Evolutionary conservation across 1,140 invertebrate species (phyloP).

Genomic region (Rhyacophila brunnea): DNA sequence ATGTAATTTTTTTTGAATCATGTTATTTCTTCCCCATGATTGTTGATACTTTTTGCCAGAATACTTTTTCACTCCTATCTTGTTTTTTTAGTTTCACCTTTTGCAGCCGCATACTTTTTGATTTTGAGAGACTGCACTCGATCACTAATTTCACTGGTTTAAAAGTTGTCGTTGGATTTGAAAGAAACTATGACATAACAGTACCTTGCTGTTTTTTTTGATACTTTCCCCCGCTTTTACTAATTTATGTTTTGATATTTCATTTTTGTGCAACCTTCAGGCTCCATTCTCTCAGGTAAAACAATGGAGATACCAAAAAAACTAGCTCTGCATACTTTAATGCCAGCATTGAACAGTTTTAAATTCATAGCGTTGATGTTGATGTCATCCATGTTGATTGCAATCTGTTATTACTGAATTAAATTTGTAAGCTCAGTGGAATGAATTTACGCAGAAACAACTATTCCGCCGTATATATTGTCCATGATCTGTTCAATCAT

Average conservation of each 20-base stretch:
- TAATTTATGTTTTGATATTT: slow-evolving; percentile 38
- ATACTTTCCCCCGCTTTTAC: slow-evolving; percentile 26
- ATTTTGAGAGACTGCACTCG: slow-evolving; percentile 30
- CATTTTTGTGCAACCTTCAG: slow-evolving; percentile 59
- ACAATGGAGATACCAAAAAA: slow-evolving; percentile 37
- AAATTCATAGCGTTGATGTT: slow-evolving; percentile 23
- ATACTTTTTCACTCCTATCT: slow-evolving; percentile 7
- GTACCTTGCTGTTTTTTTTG: too few relatives aligned
- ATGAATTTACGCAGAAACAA: slow-evolving; percentile 18
- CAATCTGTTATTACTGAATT: slow-evolving; percentile 23
- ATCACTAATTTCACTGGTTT: slow-evolving; percentile 22
- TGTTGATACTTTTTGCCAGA: too few relatives aligned
- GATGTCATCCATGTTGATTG: slow-evolving; percentile 31
- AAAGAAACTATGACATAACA: too few relatives aligned
- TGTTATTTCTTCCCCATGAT: slow-evolving; percentile 4
- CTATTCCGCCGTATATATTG: slow-evolving; percentile 16
- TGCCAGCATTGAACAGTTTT: slow-evolving; percentile 21
- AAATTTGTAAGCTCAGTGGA: slow-evolving; percentile 20
- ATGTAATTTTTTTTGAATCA: slow-evolving; percentile 25
- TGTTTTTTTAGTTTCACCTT: slow-evolving; percentile 25
- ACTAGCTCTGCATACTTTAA: slow-evolving; percentile 31
- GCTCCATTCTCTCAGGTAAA: slow-evolving; percentile 73
- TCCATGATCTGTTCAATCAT: slow-evolving; percentile 14
- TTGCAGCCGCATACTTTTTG: slow-evolving; percentile 29
- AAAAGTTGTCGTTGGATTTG: slow-evolving; percentile 4